Percentiles rank a stretch among this genome's conserved stretches.
Conservation (phyloP, 53 echinoderm and acorn worm genomes). For the Luidia sarsii region DNA sequence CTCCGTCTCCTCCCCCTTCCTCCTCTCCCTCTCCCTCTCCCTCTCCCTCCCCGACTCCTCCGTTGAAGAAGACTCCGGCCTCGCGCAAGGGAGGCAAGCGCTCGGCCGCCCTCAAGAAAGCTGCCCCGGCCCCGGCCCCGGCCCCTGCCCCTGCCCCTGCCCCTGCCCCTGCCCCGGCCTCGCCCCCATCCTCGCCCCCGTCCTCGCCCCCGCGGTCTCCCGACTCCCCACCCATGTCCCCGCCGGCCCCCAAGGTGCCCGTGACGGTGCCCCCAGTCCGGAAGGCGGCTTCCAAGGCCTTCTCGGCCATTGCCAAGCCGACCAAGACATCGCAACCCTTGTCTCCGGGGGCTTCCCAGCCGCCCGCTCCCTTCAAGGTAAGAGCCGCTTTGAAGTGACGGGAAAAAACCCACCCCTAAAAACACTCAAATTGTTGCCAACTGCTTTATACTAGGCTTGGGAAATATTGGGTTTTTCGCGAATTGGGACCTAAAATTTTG, state of each 20-base stretch:
- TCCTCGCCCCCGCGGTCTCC: slow-evolving; percentile 46
- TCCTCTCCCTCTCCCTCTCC: slow-evolving; percentile 45
- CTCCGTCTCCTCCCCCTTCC: slow-evolving; percentile 24
- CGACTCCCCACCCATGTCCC: slow-evolving; percentile 52
- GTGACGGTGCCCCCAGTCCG: slow-evolving; percentile 39
- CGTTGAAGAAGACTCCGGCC: slow-evolving; percentile 28
- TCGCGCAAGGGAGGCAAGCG: slow-evolving; percentile 5
- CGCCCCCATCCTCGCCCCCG: slow-evolving; percentile 34
- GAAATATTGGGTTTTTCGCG: too few relatives aligned
- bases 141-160: slow-evolving; percentile 4
- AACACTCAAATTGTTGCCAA: too few relatives aligned
- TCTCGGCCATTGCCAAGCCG: slow-evolving; percentile 52
- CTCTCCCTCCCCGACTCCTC: slow-evolving; percentile 34
- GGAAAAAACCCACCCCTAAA: too few relatives aligned
- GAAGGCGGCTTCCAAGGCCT: slow-evolving; percentile 63
- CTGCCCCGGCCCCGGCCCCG: slow-evolving; percentile 27
- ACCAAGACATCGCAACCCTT: slow-evolving; percentile 10
- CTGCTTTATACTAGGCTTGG: too few relatives aligned
- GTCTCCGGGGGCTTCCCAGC: slow-evolving; percentile 12
- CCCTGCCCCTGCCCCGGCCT: slow-evolving; percentile 42
- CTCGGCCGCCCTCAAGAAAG: slow-evolving; percentile 27
- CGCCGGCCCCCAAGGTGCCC: slow-evolving; percentile 40
- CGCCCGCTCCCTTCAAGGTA: slow-evolving; percentile 58
- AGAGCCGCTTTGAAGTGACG: too few relatives aligned
- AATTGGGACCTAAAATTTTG: too few relatives aligned